Percentiles rank a stretch among this genome's conserved stretches.
Evolutionary conservation across 2,113 vertebrate species (phyloP).

Genomic region (Ctenodactylus gundi): DNA sequence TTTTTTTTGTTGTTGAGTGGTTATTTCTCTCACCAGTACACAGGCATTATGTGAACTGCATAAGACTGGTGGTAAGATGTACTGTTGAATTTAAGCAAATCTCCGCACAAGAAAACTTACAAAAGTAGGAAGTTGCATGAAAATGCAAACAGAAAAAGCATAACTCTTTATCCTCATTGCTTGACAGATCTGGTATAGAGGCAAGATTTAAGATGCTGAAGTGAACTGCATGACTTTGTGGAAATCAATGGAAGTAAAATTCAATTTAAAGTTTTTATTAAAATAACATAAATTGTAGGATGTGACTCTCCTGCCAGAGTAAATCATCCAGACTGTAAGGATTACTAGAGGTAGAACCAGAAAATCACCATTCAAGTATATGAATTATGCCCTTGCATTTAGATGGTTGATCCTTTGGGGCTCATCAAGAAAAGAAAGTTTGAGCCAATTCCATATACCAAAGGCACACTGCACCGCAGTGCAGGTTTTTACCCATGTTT

Average conservation of each 20-base stretch:
- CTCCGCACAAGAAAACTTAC: not conserved
- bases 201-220: constrained; percentile 38
- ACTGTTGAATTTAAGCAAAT: not conserved
- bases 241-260: constrained; percentile 75
- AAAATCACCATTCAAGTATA: constrained; percentile 36
- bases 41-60: not conserved
- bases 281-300: constrained; percentile 71
- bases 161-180: not conserved
- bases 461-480: not conserved
- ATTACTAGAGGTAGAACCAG: not conserved
- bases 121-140: not conserved
- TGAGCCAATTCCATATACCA: not conserved
- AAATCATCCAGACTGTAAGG: constrained; percentile 58
- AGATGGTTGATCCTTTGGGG: not conserved
- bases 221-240: constrained; percentile 54
- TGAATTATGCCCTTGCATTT: not conserved
- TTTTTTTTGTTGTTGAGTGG: too few relatives aligned
- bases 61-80: not conserved
- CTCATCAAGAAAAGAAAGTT: not conserved
- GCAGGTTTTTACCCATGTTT: not conserved
- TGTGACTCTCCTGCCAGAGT: not conserved
- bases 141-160: not conserved
- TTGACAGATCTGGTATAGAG: not conserved
- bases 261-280: constrained; percentile 76
- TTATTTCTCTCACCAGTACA: not conserved